Evolutionary conservation across 2,888 invertebrate species (phyloP).

Genomic region (Sminthurides aquaticus): DNA sequence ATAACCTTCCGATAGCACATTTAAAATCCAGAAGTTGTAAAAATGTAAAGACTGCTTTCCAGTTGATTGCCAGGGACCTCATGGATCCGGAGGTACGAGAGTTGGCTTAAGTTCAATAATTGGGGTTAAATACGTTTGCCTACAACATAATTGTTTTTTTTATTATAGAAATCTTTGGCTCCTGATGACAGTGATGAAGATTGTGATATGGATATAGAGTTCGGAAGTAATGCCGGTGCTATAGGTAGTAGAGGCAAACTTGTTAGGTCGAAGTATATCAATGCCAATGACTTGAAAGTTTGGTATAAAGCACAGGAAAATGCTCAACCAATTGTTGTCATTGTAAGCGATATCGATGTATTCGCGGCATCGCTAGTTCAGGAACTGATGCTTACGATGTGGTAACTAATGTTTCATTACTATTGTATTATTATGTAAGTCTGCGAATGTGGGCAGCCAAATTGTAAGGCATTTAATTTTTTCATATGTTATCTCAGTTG

Average conservation of each 20-base stretch:
- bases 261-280: conserved; percentile 1
- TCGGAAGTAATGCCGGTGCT: not conserved
- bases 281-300: conserved; percentile 12
- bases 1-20: conserved; percentile 18
- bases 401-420: conserved; percentile 18
- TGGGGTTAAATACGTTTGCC: not conserved
- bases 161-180: not conserved
- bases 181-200: not conserved
- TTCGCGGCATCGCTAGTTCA: conserved; percentile 28
- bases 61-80: conserved; percentile 25
- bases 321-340: conserved; percentile 23
- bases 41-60: conserved; percentile 27
- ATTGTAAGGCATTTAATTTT: not conserved
- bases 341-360: conserved; percentile 36
- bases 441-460: not conserved
- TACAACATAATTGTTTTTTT: no score
- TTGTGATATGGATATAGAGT: not conserved
- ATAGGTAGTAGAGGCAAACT: not conserved
- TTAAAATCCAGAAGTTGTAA: conserved; percentile 20
- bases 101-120: not conserved
- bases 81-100: conserved; percentile 1
- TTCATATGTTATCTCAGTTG: no score
- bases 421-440: no score
- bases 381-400: conserved; percentile 29
- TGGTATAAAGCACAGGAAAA: not conserved